phyloP scores from a whole-genome alignment of 2,113 vertebrate species.

The Rhynchomys soricoides region DNA sequence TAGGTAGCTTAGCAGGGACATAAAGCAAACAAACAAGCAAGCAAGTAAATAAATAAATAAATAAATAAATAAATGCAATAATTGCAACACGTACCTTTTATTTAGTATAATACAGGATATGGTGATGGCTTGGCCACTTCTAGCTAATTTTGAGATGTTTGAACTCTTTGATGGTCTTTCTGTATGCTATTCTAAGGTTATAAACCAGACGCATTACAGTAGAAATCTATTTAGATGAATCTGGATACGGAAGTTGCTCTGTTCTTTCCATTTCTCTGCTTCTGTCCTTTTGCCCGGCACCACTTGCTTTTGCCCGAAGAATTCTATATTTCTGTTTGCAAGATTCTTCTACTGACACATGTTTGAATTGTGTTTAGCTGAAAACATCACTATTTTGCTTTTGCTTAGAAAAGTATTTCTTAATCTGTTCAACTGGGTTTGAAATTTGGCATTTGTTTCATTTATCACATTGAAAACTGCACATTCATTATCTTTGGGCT shows the following conservation, averaged over 20 bases:
- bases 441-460: conserved; percentile 16
- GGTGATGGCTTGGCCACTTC: neutral
- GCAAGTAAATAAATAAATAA: no score
- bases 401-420: conserved; percentile 13
- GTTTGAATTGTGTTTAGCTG: neutral
- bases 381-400: conserved; percentile 39
- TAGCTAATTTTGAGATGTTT: neutral
- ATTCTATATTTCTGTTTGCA: neutral
- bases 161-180: neutral
- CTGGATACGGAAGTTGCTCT: neutral
- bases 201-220: neutral
- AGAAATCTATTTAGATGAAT: neutral
- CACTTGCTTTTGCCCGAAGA: neutral
- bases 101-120: neutral
- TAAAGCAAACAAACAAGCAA: no score
- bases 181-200: neutral
- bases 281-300: neutral
- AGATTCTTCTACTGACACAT: conserved; percentile 20
- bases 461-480: conserved; percentile 16
- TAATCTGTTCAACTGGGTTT: conserved; percentile 3
- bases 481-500: neutral
- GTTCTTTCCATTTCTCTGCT: neutral
- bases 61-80: neutral
- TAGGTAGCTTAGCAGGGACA: neutral
- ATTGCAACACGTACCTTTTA: neutral